Percentiles rank a stretch among this genome's conserved stretches.
phyloP scores from a whole-genome alignment of 2,113 vertebrate genomes.

The Arvicanthis niloticus region DNA sequence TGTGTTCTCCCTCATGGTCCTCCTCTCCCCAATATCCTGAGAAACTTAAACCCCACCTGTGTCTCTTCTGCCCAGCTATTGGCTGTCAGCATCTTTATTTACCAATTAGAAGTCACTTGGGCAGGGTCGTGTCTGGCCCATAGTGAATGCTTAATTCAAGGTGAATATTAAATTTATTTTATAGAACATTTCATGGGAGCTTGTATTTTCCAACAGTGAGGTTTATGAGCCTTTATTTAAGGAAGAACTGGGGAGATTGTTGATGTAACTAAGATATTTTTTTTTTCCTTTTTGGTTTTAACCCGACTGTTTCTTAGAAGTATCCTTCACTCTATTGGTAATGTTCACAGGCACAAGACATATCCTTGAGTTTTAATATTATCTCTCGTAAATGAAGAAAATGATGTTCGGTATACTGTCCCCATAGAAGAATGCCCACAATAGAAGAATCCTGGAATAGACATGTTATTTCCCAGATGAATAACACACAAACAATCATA shows the following conservation, averaged over 20 bases:
- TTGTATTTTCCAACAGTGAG: neutral
- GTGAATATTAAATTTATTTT: neutral
- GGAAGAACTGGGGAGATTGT: neutral
- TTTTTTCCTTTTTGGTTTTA: neutral
- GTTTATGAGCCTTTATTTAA: neutral
- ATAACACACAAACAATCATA: neutral
- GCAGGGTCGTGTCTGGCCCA: neutral
- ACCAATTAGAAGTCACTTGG: too few relatives aligned
- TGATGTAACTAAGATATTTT: neutral
- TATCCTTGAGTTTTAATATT: neutral
- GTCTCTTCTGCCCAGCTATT: too few relatives aligned
- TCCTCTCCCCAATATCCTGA: too few relatives aligned
- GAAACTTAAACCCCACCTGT: too few relatives aligned
- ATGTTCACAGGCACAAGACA: neutral
- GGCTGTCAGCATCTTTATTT: too few relatives aligned
- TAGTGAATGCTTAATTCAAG: neutral
- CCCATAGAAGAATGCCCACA: too few relatives aligned
- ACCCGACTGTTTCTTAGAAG: neutral
- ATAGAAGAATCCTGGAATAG: neutral
- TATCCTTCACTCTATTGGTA: neutral
- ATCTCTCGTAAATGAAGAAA: neutral
- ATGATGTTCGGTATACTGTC: neutral
- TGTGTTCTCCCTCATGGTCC: too few relatives aligned
- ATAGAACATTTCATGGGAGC: neutral
- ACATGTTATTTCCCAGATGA: neutral